Evolutionary conservation across 2,888 invertebrate species (phyloP), one percentile per base, ranked within the genome.

Genomic region (Sipha maydis): DNA sequence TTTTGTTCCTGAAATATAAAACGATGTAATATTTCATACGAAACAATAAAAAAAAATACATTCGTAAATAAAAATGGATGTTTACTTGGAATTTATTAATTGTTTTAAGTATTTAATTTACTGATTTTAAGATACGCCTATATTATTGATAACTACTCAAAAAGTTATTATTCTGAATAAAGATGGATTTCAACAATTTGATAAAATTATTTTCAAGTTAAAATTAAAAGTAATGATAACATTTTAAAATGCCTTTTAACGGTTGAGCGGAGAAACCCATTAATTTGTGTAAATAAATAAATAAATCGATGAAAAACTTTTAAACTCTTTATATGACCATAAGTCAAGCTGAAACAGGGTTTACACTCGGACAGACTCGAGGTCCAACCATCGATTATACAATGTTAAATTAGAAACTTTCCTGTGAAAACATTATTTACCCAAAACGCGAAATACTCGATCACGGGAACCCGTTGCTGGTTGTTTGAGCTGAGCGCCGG

Each of bases 361-460:
- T 83, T 73, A 75, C 61, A 61, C 75, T 11, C 56, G 11, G 0
- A 41, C 8, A 19, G 5, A 4, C 25, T 31, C 8, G 31, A 71
- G 14, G 71, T 19, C 21, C 67, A 7, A 56, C 34, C 14, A 5
- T 38, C 48, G n/a, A 38, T 38, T n/a, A 38, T 41, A 9, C 67
- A 67, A n/a, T 48, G 21, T 85, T 67, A 48, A 67, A 67, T 77
- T 48, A 34, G 67, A 85, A 85, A 85, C 31, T 85, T n/a, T 67
- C 19, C 48, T 17, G 48, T 28, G n/a, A 25, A 34, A 34, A 75
- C 56, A 19, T 85, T 41, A 25, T 41, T 85, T 67, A 67, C 25
- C 34, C 17, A 9, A 31, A 34, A 77, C 19, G 69, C n/a, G 31
- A 41, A 61, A 56, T 54, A 56, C 19, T 77, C 48, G n/a, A 77